Base-by-base conservation (phyloP, 1,140 invertebrate genomes). In the Bombus pyrosoma region DNA sequence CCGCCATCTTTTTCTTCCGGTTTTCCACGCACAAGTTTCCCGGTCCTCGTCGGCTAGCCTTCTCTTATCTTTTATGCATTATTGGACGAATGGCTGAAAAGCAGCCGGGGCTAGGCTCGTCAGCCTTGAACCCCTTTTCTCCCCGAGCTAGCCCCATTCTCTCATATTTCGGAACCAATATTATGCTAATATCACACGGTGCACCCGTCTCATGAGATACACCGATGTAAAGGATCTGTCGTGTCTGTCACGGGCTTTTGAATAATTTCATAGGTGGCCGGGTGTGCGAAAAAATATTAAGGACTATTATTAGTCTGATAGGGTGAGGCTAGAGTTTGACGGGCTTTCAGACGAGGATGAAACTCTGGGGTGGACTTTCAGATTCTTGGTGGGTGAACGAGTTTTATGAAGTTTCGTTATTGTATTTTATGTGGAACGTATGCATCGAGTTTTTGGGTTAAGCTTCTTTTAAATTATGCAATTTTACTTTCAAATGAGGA, bases 51-150 rank as follows among this genome's bases (percentile, higher is more conserved):
- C 39, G 81, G 78, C 83, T 80, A 86, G 73, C 57, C 86, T 85
- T 75, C 84, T 90, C 91, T 93, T 93, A 93, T 93, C 92, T 93
- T 93, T 93, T 93, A 93, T 93, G 92, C 92, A 93, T 92, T 92
- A 92, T 93, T 88, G 87, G 80, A 34, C 87, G 87, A 79, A 66
- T 37, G 81, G 78, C 68, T 62, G 74, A 47, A 47, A 66, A 69
- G 57, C 81, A 34, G n/a, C 28, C 41, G 41, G 25, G 9, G 15
- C 69, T 59, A 53, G 41, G 6, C 69, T 74, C 47, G 75, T 85
- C 81, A 64, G 43, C 64, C 28, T 34, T 76, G 41, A 32, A n/a
- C 69, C 85, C 47, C 83, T 25, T 68, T 43, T 32, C 66, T 0
- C 66, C 13, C 57, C 59, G 47, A 53, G 47, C 6, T 53, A 18